Evolutionary conservation across 1,140 invertebrate genomes (phyloP).

Genomic region (Drosophila mauritiana): DNA sequence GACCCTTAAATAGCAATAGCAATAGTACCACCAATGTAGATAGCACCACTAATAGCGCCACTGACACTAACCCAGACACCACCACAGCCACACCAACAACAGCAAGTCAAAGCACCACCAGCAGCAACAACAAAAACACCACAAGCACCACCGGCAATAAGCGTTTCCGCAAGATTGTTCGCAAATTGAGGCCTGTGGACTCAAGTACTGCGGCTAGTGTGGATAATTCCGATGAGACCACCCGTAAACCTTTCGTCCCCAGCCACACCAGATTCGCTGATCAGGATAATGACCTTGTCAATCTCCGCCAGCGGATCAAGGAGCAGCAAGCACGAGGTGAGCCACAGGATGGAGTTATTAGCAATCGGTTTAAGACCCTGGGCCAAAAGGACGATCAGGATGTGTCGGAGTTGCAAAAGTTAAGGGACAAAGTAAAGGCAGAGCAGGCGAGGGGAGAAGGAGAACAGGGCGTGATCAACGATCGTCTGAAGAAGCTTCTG

Average conservation of each 20-base stretch:
- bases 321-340: slow-evolving; percentile 50
- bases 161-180: slow-evolving; percentile 79
- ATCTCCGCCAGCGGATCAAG: slow-evolving; percentile 62
- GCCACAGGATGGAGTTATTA: slow-evolving; percentile 40
- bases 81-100: slow-evolving; percentile 22
- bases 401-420: slow-evolving; percentile 49
- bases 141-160: slow-evolving; percentile 47
- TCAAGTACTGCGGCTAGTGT: slow-evolving; percentile 1
- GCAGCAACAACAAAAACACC: slow-evolving; percentile 35
- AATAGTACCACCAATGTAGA: slow-evolving; percentile 42
- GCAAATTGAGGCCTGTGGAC: slow-evolving; percentile 60
- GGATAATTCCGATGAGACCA: slow-evolving; percentile 36
- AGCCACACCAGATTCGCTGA: slow-evolving; percentile 41
- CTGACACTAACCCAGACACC: slow-evolving; percentile 42
- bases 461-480: slow-evolving; percentile 65
- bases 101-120: slow-evolving; percentile 24
- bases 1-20: slow-evolving; percentile 55
- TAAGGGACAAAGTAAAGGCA: slow-evolving; percentile 71
- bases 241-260: slow-evolving; percentile 59
- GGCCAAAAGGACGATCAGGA: slow-evolving; percentile 27
- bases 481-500: slow-evolving; percentile 63
- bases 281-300: slow-evolving; percentile 31
- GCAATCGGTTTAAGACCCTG: slow-evolving; percentile 22
- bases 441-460: slow-evolving; percentile 56
- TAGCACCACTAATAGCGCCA: slow-evolving; percentile 59